Conservation (phyloP, 2,113 vertebrate genomes). For the Daubentonia madagascariensis region DNA sequence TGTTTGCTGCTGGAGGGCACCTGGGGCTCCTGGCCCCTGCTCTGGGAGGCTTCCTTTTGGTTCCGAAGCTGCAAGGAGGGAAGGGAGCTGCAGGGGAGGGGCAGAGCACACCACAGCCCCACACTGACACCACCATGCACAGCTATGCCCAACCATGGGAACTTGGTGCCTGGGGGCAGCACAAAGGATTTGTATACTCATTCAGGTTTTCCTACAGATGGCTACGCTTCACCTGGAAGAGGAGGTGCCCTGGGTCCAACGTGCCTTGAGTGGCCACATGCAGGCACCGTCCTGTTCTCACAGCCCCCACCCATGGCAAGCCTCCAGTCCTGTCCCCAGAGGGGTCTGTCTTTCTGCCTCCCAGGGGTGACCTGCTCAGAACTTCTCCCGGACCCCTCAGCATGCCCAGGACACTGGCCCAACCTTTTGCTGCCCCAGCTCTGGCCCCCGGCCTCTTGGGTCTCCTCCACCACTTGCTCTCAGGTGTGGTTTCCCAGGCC, state of each 20-base stretch:
- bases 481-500: too few relatives aligned
- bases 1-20: conserved; percentile 70
- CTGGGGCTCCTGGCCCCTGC: conserved; percentile 66
- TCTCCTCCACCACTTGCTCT: background rate
- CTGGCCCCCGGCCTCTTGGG: background rate
- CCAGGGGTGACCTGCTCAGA: background rate
- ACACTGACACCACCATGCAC: rapidly evolving
- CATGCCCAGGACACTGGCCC: background rate
- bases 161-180: too few relatives aligned
- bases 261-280: background rate
- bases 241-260: background rate
- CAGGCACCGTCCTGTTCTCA: rapidly evolving
- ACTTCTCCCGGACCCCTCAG: background rate
- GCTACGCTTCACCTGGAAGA: background rate
- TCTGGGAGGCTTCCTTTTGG: conserved; percentile 79
- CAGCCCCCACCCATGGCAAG: background rate
- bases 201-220: background rate
- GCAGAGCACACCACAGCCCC: background rate
- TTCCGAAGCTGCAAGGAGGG: conserved; percentile 74
- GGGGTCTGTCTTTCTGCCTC: background rate
- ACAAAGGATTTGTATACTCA: background rate
- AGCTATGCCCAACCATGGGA: rapidly evolving
- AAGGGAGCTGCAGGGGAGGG: background rate
- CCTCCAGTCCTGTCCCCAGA: background rate
- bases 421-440: background rate